A percentile compares a stretch with the other conserved stretches of the same genome.
Evolutionary conservation across 2,113 vertebrate genomes (phyloP).

Genomic region (Odobenus rosmarus): DNA sequence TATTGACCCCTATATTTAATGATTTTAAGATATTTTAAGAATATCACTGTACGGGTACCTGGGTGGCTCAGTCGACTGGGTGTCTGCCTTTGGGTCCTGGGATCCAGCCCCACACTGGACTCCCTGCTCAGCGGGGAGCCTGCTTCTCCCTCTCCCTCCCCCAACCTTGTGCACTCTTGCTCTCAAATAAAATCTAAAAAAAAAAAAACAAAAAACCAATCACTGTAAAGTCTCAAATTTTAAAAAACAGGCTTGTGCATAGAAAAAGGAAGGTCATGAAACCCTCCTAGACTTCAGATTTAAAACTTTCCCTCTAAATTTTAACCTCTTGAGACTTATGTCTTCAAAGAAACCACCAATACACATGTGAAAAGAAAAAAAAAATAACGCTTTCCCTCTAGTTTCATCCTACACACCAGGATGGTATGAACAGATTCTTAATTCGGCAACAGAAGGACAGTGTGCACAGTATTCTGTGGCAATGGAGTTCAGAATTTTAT

Average conservation of each 20-base stretch:
- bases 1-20: background rate
- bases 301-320: background rate
- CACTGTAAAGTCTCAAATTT: background rate
- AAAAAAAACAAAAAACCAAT: background rate
- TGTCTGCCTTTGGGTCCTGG: background rate
- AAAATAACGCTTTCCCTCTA: background rate
- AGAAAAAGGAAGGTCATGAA: background rate
- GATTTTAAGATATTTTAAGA: slow-evolving; percentile 19
- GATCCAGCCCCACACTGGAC: background rate
- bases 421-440: background rate
- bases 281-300: background rate
- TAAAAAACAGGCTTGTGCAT: background rate
- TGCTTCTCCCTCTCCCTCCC: background rate
- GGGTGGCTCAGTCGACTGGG: background rate
- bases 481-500: background rate
- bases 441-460: background rate
- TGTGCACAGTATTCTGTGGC: background rate
- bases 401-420: background rate
- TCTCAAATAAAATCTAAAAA: background rate
- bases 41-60: background rate
- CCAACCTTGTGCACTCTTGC: too few relatives aligned
- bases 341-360: background rate
- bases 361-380: background rate
- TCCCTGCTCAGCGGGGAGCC: background rate
- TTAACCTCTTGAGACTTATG: background rate